Evolutionary conservation across 2,113 vertebrate genomes (phyloP).

Genomic region (Xiphophorus hellerii): DNA sequence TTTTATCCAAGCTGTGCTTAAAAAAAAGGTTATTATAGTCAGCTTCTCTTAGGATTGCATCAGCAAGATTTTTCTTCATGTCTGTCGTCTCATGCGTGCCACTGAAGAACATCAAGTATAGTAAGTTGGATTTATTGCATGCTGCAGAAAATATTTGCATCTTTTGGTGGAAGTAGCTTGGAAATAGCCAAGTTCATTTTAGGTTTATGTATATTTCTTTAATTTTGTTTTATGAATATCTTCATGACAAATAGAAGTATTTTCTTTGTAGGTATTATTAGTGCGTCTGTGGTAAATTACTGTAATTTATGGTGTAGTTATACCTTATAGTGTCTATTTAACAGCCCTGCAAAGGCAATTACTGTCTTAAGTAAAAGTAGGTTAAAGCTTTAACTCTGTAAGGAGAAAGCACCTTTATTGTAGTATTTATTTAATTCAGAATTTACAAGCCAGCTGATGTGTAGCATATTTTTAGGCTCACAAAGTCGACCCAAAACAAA

Average conservation of each 20-base stretch:
- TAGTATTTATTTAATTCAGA: slow-evolving; percentile 1
- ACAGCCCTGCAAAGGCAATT: slow-evolving; percentile 35
- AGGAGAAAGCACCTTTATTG: neutral
- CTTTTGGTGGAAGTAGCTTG: slow-evolving; percentile 23
- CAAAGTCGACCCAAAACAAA: neutral
- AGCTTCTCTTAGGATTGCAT: slow-evolving; percentile 4
- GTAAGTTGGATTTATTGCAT: neutral
- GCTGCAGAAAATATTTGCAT: neutral
- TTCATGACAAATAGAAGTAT: slow-evolving; percentile 44
- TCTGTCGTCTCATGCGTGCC: neutral
- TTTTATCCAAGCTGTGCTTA: slow-evolving; percentile 5
- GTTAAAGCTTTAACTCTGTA: slow-evolving; percentile 41
- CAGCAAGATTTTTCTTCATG: neutral
- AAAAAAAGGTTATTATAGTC: neutral
- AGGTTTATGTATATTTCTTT: slow-evolving; percentile 3
- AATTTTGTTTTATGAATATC: slow-evolving; percentile 16
- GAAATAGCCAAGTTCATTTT: slow-evolving; percentile 14
- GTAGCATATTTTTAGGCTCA: neutral
- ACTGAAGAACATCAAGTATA: neutral
- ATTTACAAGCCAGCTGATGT: slow-evolving; percentile 2
- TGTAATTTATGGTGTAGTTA: slow-evolving; percentile 51
- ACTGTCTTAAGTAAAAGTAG: slow-evolving; percentile 52
- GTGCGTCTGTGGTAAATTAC: slow-evolving; percentile 44
- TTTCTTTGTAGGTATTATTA: slow-evolving; percentile 63
- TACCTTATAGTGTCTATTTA: slow-evolving; percentile 42